Percentiles rank a stretch among this genome's conserved stretches.
Evolutionary conservation across 2,113 vertebrate species (phyloP).

Genomic region (Scalopus aquaticus): DNA sequence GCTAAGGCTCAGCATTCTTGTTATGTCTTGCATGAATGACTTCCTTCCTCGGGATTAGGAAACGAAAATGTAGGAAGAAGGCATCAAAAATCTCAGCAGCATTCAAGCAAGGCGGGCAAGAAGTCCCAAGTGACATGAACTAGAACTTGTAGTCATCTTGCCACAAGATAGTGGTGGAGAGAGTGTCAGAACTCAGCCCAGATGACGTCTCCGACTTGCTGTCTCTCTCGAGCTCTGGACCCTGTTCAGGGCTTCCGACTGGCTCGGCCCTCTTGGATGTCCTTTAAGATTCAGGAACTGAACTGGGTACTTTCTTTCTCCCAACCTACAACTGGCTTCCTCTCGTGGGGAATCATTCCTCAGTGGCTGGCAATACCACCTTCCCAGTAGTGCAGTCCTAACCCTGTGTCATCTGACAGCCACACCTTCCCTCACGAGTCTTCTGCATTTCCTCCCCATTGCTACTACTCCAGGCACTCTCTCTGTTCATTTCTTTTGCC

Average conservation of each 20-base stretch:
- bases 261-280: not conserved
- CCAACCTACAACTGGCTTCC: not conserved
- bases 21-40: not conserved
- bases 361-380: too few relatives aligned
- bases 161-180: not conserved
- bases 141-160: not conserved
- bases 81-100: not conserved
- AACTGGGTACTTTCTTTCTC: not conserved
- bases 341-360: not conserved
- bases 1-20: not conserved
- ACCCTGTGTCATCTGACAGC: accelerated
- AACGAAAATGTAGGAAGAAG: not conserved
- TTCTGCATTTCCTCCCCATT: too few relatives aligned
- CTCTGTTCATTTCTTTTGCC: not conserved
- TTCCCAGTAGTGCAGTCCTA: not conserved
- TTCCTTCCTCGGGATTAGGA: not conserved
- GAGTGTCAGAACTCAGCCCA: too few relatives aligned
- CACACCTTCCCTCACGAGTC: not conserved
- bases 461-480: not conserved
- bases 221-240: not conserved
- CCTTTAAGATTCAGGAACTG: not conserved
- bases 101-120: not conserved
- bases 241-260: not conserved
- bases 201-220: too few relatives aligned
- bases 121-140: not conserved